Conservation (phyloP, 2,797 vertebrate genomes). For the Echiichthys vipera region DNA sequence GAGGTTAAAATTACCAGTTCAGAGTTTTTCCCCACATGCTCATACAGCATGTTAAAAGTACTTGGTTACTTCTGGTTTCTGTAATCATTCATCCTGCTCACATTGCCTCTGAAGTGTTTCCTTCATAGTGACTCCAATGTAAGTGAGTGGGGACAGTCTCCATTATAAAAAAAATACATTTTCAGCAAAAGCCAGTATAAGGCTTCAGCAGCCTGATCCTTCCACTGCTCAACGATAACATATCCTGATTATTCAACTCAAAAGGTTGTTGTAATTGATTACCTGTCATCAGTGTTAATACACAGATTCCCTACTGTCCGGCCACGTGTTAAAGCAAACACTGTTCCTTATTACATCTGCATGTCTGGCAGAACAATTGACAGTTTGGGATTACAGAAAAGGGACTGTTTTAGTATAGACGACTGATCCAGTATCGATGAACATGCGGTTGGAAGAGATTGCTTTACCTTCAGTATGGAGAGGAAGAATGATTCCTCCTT, state of each 20-base stretch:
- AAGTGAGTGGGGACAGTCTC: neutral
- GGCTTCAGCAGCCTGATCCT: neutral
- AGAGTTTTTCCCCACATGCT: conserved; percentile 1
- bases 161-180: neutral
- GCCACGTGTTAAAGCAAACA: neutral
- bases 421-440: neutral
- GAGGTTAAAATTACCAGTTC: conserved; percentile 30
- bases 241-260: neutral
- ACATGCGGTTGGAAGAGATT: neutral
- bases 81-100: neutral
- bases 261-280: neutral
- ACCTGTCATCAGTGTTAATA: neutral
- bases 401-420: neutral
- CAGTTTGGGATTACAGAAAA: neutral
- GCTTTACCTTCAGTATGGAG: neutral
- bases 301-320: neutral
- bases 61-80: neutral
- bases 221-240: too few relatives aligned
- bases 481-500: conserved; percentile 13
- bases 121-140: neutral
- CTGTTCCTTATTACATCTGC: neutral
- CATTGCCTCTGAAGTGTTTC: neutral
- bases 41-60: neutral
- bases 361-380: neutral
- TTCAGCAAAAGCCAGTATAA: neutral